Percentiles rank a stretch among this genome's conserved stretches.
Evolutionary conservation across 1,140 invertebrate genomes (phyloP).

Genomic region (Lysiphlebus fabarum): DNA sequence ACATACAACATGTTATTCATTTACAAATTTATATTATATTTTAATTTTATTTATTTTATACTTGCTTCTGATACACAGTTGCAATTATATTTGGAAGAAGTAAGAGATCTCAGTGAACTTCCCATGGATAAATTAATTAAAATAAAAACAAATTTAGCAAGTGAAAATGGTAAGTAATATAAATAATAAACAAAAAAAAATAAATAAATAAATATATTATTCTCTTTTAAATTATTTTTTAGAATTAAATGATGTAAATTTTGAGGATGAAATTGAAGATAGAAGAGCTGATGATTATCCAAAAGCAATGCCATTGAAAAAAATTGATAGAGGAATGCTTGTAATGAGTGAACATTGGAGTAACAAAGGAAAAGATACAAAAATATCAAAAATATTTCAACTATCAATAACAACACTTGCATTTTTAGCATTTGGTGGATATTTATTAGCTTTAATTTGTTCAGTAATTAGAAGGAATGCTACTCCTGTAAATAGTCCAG

Average conservation of each 20-base stretch:
- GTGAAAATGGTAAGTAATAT: conserved; percentile 32
- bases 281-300: conserved; percentile 29
- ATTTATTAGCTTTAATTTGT: conserved; percentile 70
- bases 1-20: no score
- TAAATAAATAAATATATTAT: neutral
- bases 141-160: conserved; percentile 47
- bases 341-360: conserved; percentile 55
- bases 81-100: conserved; percentile 44
- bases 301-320: conserved; percentile 30
- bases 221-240: conserved; percentile 15
- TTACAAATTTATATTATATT: conserved; percentile 11
- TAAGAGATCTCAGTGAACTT: conserved; percentile 56
- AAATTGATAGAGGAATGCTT: conserved; percentile 33
- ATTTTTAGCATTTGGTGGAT: conserved; percentile 76
- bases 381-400: conserved; percentile 68
- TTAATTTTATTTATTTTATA: conserved; percentile 2
- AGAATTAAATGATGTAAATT: conserved; percentile 12
- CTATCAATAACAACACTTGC: conserved; percentile 69
- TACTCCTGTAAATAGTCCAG: neutral
- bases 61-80: neutral
- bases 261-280: conserved; percentile 18
- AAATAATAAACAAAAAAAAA: no score
- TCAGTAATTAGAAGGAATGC: conserved; percentile 62
- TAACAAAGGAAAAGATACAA: conserved; percentile 49
- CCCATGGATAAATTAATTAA: conserved; percentile 54